These are phyloP conservation scores for Tichodroma muraria DNA, from an alignment of 2,113 vertebrate species.

Conservation along the genomic window DNA sequence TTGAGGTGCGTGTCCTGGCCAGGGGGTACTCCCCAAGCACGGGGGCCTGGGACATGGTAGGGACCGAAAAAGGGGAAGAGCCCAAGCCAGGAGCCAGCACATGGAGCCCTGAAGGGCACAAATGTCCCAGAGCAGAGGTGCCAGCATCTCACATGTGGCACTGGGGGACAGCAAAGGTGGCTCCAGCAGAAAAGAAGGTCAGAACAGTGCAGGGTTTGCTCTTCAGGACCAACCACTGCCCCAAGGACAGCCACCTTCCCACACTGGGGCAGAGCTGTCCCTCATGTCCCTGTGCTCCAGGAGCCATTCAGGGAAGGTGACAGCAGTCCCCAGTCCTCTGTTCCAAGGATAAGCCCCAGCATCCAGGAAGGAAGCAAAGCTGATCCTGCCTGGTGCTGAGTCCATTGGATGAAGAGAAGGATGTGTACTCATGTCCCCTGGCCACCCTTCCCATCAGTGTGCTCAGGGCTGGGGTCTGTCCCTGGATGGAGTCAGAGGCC, in stretches of 20 bases:
- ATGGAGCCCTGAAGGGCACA: background rate
- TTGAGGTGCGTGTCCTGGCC: background rate
- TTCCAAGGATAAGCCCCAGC: background rate
- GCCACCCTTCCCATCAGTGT: background rate
- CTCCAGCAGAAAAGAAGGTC: background rate
- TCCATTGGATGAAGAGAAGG: fast-evolving
- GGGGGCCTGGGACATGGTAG: fast-evolving
- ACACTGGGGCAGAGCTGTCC: background rate
- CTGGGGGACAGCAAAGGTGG: background rate
- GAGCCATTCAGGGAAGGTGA: background rate
- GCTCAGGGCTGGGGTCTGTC: background rate
- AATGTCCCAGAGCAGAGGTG: background rate
- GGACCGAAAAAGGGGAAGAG: background rate
- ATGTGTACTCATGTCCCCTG: background rate
- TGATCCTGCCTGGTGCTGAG: background rate
- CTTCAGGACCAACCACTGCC: background rate
- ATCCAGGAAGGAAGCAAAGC: background rate
- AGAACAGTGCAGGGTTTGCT: fast-evolving
- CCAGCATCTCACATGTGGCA: background rate
- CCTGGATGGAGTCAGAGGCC: background rate
- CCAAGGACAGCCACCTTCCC: background rate
- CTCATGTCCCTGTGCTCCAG: background rate
- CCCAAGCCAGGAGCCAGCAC: background rate
- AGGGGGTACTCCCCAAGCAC: fast-evolving
- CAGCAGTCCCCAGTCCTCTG: background rate